Evolutionary conservation across 2,888 invertebrate species (phyloP), one percentile per base, ranked within the genome.

Genomic region (Synergus umbraculus): DNA sequence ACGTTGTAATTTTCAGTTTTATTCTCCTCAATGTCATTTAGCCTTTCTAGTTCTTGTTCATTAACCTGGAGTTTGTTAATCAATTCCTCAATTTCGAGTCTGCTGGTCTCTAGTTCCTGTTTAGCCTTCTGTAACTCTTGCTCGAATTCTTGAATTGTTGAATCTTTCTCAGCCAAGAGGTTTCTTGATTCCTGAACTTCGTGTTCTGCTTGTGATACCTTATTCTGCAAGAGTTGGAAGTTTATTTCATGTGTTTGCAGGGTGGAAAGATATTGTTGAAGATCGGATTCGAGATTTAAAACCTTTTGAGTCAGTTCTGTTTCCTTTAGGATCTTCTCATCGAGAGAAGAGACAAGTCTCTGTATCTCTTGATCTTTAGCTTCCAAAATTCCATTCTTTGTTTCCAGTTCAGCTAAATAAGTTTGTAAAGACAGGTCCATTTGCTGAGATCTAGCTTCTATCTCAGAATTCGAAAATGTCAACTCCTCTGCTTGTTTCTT

Each of bases 31-130:
- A 82, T 77, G 13, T 89, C 88, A 82, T 92, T 92, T 43, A 94
- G 85, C 79, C 88, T 78, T 78, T 93, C 93, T 13, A 93, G 90
- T 84, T 93, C 93, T 82, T 93, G 92, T 41, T 79, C 78, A 22
- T 82, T 78, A 5, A 79, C 76, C 3, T 80, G 79, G 10, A 84
- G 79, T 15, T 82, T 83, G 4, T 78, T 76, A 15, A 79, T 77
- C 0, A 83, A 58, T 69, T 81, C 69, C 15, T 81, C 69, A 41
- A 81, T 29, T 67, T 83, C 82, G 0, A 63, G n/a, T 2, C 58
- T 69, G 13, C 64, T 79, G 13, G 49, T 77, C 44, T 80, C 80
- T 2, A 80, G 10, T 9, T 79, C 49, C 29, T 81, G 80, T 18
- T 43, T 41, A 44, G 82, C 82, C 43, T 84, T 79, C 65, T 78